Evolutionary conservation across 1,140 invertebrate genomes (phyloP).

Genomic region (Pararge aegeria): DNA sequence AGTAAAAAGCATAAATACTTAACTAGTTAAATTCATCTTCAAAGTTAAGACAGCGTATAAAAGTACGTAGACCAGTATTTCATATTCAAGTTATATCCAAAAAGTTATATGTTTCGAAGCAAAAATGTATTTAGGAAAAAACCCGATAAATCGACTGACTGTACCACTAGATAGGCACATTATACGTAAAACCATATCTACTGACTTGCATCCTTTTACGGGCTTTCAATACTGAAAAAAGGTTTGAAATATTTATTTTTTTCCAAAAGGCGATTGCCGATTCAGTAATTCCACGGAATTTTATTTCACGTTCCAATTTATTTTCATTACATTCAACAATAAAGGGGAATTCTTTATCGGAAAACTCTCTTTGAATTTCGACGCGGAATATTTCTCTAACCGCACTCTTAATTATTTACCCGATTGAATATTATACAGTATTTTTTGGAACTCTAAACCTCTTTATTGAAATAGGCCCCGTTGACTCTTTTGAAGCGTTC

Average conservation of each 20-base stretch:
- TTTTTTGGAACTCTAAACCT: too few relatives aligned
- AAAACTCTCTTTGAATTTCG: conserved; percentile 25
- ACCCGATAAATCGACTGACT: too few relatives aligned
- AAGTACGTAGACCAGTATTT: too few relatives aligned
- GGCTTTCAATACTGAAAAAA: conserved; percentile 8
- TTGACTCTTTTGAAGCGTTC: too few relatives aligned
- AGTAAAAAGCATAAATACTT: too few relatives aligned
- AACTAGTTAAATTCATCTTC: too few relatives aligned
- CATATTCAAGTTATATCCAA: too few relatives aligned
- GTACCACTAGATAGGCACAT: too few relatives aligned
- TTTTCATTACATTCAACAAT: conserved; percentile 28
- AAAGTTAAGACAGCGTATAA: too few relatives aligned
- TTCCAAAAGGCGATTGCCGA: conserved; percentile 17
- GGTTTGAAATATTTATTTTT: conserved; percentile 14
- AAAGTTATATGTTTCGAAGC: too few relatives aligned
- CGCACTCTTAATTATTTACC: conserved; percentile 26
- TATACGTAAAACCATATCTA: not conserved
- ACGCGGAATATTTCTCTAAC: conserved; percentile 29
- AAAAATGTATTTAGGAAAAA: too few relatives aligned
- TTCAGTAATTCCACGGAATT: conserved; percentile 32
- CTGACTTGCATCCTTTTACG: not conserved
- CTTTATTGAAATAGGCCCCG: too few relatives aligned
- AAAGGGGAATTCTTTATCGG: conserved; percentile 19
- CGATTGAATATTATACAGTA: conserved; percentile 15
- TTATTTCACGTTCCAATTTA: conserved; percentile 26